Conservation (phyloP, 2,888 invertebrate species). For the Calliphora vomitoria region DNA sequence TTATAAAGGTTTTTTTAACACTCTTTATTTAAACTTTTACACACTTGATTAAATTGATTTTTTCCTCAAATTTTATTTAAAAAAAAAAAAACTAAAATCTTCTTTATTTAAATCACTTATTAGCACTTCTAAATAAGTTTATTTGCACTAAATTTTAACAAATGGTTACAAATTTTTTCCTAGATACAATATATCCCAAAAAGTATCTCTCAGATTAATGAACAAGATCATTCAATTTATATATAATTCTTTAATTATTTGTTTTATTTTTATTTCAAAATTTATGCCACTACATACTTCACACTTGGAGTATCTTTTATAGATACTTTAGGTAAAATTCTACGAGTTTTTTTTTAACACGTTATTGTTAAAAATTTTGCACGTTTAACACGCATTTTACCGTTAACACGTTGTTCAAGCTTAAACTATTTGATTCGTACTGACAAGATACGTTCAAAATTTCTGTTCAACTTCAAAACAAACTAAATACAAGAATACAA, state of each 20-base stretch:
- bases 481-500: slow-evolving; percentile 23
- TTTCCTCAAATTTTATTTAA: background rate
- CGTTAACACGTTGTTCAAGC: slow-evolving; percentile 76
- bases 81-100: no score
- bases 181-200: background rate
- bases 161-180: background rate
- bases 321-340: slow-evolving; percentile 21
- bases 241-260: no score
- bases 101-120: background rate
- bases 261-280: no score
- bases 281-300: background rate
- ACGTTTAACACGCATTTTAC: slow-evolving; percentile 30
- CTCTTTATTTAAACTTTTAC: background rate
- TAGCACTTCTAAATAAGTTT: background rate
- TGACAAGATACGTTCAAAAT: slow-evolving; percentile 72
- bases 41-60: background rate
- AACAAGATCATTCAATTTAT: background rate
- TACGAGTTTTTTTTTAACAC: slow-evolving; percentile 24
- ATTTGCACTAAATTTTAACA: slow-evolving; percentile 12
- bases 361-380: slow-evolving; percentile 35
- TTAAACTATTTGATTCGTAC: slow-evolving; percentile 80
- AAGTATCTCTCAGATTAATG: background rate
- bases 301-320: slow-evolving; percentile 45
- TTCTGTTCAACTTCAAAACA: slow-evolving; percentile 51
- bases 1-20: background rate